Base-by-base conservation (phyloP, 1,140 invertebrate genomes). In the Druon quercuslanigerum region DNA sequence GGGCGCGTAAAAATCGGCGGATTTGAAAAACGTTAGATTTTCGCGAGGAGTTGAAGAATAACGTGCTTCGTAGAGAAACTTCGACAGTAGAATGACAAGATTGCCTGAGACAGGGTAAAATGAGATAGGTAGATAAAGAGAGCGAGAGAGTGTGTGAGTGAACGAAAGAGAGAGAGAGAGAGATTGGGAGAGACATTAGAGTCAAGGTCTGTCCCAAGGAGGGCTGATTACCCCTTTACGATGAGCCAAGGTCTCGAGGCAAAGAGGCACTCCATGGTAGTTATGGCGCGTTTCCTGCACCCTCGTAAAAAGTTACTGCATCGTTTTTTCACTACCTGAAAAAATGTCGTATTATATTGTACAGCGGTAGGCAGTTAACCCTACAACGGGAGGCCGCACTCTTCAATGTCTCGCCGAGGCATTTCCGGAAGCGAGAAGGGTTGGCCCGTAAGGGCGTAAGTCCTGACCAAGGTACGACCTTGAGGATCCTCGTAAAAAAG, bases 211-310 rank as follows among this genome's bases (percentile, higher is more conserved):
- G 81, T 57, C 75, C 73, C 66, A 77, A 82, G 82, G 81, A 86
- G 87, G 88, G 86, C 86, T 89, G 89, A 90, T 92, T 91, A 92
- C 90, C 91, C 91, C 90, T 92, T 92, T 91, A 90, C 82, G 85
- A 87, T 80, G 25, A 81, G 76, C 82, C 87, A 90, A 91, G 89
- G 88, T 83, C 85, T 79, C 85, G 51, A 72, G 76, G 71, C 72
- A 76, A 80, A 82, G 74, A 77, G 73, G 78, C 77, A 74, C 79
- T 82, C 57, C 20, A 66, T 66, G 60, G 20, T 40, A 66, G 60
- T 66, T 66, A 66, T 66, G 60, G 60, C 60, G 78, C 70, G 33
- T 71, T 56, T 17, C 52, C 73, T 78, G 70, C 82, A 71, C 77
- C 79, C 80, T 84, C 85, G 75, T 87, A 87, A 90, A 88, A 89